Evolutionary conservation across 2,113 vertebrate genomes (phyloP).

Genomic region (Dicerorhinus sumatrensis): DNA sequence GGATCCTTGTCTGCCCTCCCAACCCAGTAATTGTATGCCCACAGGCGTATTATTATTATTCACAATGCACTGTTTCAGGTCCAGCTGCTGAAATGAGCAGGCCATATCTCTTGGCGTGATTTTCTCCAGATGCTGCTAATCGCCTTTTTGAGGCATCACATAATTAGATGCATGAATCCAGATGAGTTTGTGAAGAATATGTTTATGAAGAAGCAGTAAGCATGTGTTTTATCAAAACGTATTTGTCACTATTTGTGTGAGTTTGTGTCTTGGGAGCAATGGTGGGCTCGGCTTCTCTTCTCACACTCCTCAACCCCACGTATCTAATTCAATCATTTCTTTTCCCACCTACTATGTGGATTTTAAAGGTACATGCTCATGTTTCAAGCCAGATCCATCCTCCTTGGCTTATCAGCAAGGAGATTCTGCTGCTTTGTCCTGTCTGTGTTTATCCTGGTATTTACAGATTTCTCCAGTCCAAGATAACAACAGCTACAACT

Average conservation of each 20-base stretch:
- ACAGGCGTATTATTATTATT: not conserved
- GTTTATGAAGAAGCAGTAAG: not conserved
- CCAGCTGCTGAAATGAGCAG: not conserved
- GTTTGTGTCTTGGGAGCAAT: not conserved
- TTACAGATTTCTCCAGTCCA: not conserved
- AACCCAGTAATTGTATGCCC: not conserved
- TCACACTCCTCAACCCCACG: not conserved
- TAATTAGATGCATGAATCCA: not conserved
- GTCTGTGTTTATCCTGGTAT: not conserved
- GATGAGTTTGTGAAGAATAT: not conserved
- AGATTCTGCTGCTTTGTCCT: not conserved
- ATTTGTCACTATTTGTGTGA: not conserved
- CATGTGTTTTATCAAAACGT: not conserved
- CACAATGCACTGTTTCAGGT: not conserved
- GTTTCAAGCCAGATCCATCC: not conserved
- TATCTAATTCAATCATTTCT: not conserved
- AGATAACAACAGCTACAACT: not conserved
- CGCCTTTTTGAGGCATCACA: not conserved
- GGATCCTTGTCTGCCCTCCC: not conserved
- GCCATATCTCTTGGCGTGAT: not conserved
- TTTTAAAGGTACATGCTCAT: not conserved
- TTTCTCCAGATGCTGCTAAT: not conserved
- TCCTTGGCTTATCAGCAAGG: not conserved
- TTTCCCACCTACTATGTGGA: not conserved
- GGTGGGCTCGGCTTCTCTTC: rapidly evolving